These are phyloP conservation scores for Eutolmus rufibarbis DNA, from an alignment of 2,888 invertebrate species.

Conservation along the genomic window DNA sequence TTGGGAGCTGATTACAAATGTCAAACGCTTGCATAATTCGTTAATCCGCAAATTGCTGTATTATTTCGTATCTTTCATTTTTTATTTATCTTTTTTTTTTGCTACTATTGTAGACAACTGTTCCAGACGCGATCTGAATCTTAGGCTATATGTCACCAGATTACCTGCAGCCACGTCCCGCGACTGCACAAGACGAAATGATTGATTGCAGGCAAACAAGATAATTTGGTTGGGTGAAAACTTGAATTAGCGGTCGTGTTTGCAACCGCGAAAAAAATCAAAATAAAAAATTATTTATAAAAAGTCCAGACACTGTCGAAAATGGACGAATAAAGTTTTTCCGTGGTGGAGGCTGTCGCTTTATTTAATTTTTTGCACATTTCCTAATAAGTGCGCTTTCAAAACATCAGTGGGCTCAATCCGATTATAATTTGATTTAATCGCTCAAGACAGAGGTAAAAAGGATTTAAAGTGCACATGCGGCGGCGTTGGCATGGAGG, in stretches of 20 bases:
- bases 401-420: background rate
- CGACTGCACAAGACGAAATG: slow-evolving; percentile 5
- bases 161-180: background rate
- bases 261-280: background rate
- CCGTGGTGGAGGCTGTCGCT: background rate
- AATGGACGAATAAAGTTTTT: background rate
- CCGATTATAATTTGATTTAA: slow-evolving; percentile 27
- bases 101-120: background rate
- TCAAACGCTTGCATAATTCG: background rate
- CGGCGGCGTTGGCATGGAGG: background rate
- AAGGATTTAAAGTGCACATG: background rate
- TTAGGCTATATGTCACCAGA: background rate
- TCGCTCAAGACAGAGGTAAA: background rate
- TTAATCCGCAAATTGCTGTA: background rate
- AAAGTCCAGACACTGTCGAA: background rate
- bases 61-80: background rate
- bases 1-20: background rate
- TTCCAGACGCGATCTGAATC: background rate
- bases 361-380: background rate
- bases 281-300: background rate
- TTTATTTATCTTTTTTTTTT: background rate
- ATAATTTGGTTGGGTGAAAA: background rate
- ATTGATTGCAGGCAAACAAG: slow-evolving; percentile 9
- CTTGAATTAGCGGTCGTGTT: background rate
- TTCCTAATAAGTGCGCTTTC: background rate